Evolutionary conservation across 2,797 vertebrate species (phyloP), one percentile per base, ranked within the genome.

Genomic region (Clarias pachynema): DNA sequence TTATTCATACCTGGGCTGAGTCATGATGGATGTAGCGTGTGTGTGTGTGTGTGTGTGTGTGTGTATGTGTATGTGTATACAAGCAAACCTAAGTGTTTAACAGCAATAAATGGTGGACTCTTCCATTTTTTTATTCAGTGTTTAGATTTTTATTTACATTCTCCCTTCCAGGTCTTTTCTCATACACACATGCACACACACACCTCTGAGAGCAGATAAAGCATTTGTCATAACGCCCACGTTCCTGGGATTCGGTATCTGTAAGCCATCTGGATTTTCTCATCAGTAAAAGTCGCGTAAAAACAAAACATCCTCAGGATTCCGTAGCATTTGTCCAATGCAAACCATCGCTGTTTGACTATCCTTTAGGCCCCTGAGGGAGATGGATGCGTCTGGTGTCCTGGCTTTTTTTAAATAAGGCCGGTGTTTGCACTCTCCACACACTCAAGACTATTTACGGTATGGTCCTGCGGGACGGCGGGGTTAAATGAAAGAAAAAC

Each of bases 1-100:
- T 95, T 94, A 95, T 95, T 95, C 93, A 95, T 92, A 90, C 90
- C 89, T 90, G 89, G 91, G 62, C 77, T 74, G 26, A 75, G 69
- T 83, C 91, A 90, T 77, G 83, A 88, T 90, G 84, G 84, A 86
- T 87, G 91, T 85, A 83, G 81, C 83, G 60, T 90, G 84, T 83
- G 87, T 89, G 88, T 90, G 49, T 4, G 8, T 29, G 22, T 22
- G 4, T 26, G 60, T 37, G 8, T 74, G 60, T 20, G 57, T 26
- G 59, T 73, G 14, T 72, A 26, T 31, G 12, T 26, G 5, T 5
- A 0, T 3, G 16, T 37, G 74, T n/a, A 29, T 44, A 22, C 73
- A 72, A 66, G 65, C 53, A 69, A 79, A 34, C 3, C 26, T 9
- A 29, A 29, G 34, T 62, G 37, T 34, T 81, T 81, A 69, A 72